Evolutionary conservation across 2,113 vertebrate species (phyloP).

Genomic region (Lampris incognitus): DNA sequence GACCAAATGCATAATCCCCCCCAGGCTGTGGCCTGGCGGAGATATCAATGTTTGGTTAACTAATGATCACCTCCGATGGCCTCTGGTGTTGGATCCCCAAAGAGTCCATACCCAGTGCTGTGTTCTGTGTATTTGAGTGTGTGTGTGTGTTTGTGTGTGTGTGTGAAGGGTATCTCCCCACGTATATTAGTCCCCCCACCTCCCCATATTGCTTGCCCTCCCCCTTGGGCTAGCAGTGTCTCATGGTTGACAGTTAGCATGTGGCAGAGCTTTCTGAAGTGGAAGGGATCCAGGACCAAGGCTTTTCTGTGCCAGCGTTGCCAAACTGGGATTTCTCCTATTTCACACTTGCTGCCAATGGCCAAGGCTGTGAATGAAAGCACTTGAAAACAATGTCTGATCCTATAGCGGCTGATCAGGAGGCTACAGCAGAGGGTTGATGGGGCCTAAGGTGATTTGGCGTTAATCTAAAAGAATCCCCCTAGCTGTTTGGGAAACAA

Average conservation of each 20-base stretch:
- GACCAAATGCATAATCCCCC: too few relatives aligned
- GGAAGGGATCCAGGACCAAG: constrained; percentile 79
- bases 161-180: constrained; percentile 49
- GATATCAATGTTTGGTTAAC: constrained; percentile 62
- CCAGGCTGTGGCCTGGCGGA: too few relatives aligned
- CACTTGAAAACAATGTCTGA: constrained; percentile 68
- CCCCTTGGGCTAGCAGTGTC: constrained; percentile 66
- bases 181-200: constrained; percentile 41
- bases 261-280: constrained; percentile 80
- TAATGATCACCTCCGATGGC: constrained; percentile 77
- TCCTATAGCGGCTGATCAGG: constrained; percentile 61
- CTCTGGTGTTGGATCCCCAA: constrained; percentile 60
- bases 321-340: constrained; percentile 78
- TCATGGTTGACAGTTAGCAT: constrained; percentile 83
- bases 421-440: constrained; percentile 49
- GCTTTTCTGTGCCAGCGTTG: constrained; percentile 69
- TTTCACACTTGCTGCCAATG: constrained; percentile 71
- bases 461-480: constrained; percentile 55
- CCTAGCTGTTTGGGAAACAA: constrained; percentile 47
- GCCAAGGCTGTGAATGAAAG: constrained; percentile 71
- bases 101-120: constrained; percentile 37
- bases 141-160: constrained; percentile 15
- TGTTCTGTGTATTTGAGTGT: constrained; percentile 15
- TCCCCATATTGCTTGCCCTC: constrained; percentile 45
- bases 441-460: constrained; percentile 60